A percentile compares a stretch with the other conserved stretches of the same genome.
Evolutionary conservation across 2,797 vertebrate species (phyloP).

Genomic region (Lithobates pipiens): DNA sequence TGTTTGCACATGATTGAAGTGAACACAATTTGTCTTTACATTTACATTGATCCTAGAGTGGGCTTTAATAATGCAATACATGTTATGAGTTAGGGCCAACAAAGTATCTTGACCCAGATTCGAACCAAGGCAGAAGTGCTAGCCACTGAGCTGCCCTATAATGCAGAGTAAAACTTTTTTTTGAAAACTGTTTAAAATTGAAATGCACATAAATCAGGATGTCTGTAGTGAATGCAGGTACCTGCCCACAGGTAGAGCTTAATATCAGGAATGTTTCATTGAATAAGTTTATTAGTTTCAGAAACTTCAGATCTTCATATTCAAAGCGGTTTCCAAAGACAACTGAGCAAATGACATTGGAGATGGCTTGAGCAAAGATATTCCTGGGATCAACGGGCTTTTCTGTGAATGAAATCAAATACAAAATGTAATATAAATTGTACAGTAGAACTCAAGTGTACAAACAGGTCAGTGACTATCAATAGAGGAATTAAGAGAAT

Average conservation of each 20-base stretch:
- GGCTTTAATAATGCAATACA: no score
- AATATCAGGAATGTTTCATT: conserved; percentile 68
- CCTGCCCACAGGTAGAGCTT: conserved; percentile 76
- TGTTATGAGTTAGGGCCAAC: no score
- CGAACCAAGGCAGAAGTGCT: no score
- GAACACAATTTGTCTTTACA: no score
- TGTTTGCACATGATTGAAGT: no score
- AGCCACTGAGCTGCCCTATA: no score
- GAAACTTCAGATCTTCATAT: conserved; percentile 72
- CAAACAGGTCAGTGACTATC: not conserved
- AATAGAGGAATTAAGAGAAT: not conserved
- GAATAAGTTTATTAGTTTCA: conserved; percentile 64
- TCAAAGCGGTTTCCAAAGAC: conserved; percentile 77
- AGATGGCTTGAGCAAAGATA: conserved; percentile 64
- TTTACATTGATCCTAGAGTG: no score
- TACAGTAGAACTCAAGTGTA: not conserved
- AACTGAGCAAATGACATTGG: conserved; percentile 79
- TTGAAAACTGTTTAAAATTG: no score
- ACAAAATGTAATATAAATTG: not conserved
- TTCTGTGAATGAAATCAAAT: conserved; percentile 3
- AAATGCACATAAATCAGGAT: no score
- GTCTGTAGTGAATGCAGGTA: conserved; percentile 54
- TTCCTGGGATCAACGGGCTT: conserved; percentile 19
- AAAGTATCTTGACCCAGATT: no score
- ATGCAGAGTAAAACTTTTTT: no score